These are phyloP conservation scores for Cyaniris semiargus DNA, from an alignment of 2,888 invertebrate genomes.

Conservation along the genomic window DNA sequence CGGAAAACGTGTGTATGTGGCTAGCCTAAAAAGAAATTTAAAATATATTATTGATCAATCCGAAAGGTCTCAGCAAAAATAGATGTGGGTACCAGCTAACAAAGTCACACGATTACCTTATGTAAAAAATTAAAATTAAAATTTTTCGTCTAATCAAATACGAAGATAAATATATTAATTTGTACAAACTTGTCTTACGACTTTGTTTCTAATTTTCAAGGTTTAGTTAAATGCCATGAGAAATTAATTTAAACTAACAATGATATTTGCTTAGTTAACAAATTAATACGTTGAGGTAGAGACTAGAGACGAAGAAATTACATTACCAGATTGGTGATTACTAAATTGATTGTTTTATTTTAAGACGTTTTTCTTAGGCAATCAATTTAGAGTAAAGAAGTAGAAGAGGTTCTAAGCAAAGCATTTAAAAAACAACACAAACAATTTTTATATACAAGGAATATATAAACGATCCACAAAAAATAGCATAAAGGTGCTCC, in stretches of 20 bases:
- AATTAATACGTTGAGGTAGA: background rate
- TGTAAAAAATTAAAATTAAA: slow-evolving; percentile 8
- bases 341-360: background rate
- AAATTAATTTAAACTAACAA: slow-evolving; percentile 7
- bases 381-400: too few relatives aligned
- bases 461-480: too few relatives aligned
- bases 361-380: too few relatives aligned
- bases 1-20: too few relatives aligned
- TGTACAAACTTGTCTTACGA: background rate
- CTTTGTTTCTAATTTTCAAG: background rate
- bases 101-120: background rate
- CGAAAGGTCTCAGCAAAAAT: too few relatives aligned
- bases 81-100: too few relatives aligned
- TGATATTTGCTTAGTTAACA: background rate
- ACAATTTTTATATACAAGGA: too few relatives aligned
- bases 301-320: background rate
- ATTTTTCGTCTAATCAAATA: background rate
- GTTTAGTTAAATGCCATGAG: background rate
- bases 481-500: too few relatives aligned
- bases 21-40: too few relatives aligned
- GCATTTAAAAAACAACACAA: too few relatives aligned
- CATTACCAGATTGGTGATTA: background rate
- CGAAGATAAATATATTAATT: background rate
- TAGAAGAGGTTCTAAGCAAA: too few relatives aligned
- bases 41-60: too few relatives aligned